Evolutionary conservation across 1,140 invertebrate genomes (phyloP).

Genomic region (Artemia franciscana): DNA sequence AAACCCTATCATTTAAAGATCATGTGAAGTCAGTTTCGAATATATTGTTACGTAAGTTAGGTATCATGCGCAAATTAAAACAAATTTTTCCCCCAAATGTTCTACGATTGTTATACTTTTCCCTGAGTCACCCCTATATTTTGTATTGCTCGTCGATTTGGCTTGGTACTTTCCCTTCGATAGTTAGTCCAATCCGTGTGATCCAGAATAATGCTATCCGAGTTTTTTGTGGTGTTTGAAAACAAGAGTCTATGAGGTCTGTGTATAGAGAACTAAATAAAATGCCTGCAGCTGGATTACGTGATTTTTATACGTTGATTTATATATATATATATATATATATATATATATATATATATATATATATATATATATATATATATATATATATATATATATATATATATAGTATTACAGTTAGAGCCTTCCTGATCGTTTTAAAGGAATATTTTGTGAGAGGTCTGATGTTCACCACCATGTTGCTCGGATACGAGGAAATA

Average conservation of each 20-base stretch:
- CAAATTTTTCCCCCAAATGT: background rate
- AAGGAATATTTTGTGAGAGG: too few species aligned
- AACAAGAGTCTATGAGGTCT: background rate
- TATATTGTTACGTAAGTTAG: background rate
- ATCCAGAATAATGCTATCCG: background rate
- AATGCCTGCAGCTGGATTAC: too few species aligned
- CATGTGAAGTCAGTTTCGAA: background rate
- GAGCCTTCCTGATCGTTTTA: too few species aligned
- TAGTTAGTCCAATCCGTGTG: background rate
- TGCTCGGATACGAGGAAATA: too few species aligned
- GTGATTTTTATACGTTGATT: too few species aligned
- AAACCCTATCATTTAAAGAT: background rate
- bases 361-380: too few species aligned
- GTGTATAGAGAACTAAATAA: background rate
- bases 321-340: too few species aligned
- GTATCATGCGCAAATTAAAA: background rate
- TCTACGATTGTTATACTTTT: background rate
- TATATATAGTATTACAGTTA: too few species aligned
- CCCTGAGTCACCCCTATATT: background rate
- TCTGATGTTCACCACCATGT: too few species aligned
- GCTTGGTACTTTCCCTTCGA: background rate
- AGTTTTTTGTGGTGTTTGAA: background rate
- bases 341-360: too few species aligned
- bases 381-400: too few species aligned
- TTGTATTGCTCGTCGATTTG: background rate